Conservation (phyloP, 2,113 vertebrate genomes). For the Trichechus manatus region DNA sequence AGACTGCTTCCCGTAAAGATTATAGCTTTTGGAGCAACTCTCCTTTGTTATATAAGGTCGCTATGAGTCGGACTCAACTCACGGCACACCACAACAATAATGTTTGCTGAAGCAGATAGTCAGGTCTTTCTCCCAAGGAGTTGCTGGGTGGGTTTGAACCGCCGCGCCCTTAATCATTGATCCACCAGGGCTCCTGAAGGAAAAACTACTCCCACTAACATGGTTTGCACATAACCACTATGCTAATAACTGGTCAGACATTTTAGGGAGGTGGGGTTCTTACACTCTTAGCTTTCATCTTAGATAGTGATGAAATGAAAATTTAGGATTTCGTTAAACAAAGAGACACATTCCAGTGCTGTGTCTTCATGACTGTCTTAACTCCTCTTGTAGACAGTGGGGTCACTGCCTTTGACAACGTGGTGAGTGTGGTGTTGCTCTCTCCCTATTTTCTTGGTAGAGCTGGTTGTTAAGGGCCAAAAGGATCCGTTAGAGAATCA, state of each 20-base stretch:
- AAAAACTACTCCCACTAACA: background rate
- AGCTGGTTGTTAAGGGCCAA: background rate
- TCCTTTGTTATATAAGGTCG: background rate
- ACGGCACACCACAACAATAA: background rate
- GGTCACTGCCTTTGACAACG: background rate
- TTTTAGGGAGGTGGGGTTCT: background rate
- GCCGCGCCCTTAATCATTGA: background rate
- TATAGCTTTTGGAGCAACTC: no score
- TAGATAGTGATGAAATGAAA: background rate
- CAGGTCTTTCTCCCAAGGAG: background rate
- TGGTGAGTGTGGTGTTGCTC: background rate
- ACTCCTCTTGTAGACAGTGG: no score
- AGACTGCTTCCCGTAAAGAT: background rate
- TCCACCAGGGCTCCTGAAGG: background rate
- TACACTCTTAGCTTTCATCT: background rate
- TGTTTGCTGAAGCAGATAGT: background rate
- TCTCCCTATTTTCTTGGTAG: background rate
- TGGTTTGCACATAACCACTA: background rate
- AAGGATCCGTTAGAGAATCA: slow-evolving; percentile 30
- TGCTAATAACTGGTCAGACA: background rate
- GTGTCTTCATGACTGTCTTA: background rate
- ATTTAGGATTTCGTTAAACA: background rate
- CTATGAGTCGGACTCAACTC: background rate
- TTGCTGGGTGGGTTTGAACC: no score
- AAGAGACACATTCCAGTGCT: background rate